These are phyloP conservation scores for Rallus limicola DNA, from an alignment of 2,113 vertebrate genomes.

Conservation along the genomic window DNA sequence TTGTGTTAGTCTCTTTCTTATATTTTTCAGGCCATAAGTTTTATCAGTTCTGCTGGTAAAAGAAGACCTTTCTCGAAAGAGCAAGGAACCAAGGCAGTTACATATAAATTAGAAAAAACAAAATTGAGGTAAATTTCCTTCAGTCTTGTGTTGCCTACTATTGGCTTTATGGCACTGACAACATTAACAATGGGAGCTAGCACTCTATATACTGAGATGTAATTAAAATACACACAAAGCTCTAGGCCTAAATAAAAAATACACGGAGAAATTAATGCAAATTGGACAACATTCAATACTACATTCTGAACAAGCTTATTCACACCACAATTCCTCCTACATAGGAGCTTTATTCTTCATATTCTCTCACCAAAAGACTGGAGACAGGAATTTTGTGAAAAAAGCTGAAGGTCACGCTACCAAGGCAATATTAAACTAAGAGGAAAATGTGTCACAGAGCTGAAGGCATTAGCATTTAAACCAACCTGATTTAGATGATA, in stretches of 20 bases:
- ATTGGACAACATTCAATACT: not conserved
- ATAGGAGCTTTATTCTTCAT: slow-evolving; percentile 33
- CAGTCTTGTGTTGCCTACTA: not conserved
- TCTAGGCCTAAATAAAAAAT: slow-evolving; percentile 10
- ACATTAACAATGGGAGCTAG: not conserved
- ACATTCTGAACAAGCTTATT: slow-evolving; percentile 25
- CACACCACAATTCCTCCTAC: not conserved
- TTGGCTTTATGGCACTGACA: not conserved
- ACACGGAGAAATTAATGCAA: not conserved
- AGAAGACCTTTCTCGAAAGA: not conserved
- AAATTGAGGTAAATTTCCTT: not conserved
- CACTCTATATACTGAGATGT: not conserved
- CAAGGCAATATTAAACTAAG: slow-evolving; percentile 27
- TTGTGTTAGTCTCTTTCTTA: not conserved
- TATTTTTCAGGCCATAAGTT: not conserved
- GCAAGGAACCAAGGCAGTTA: not conserved
- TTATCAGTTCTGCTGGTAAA: not conserved
- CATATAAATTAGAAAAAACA: not conserved
- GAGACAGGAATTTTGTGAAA: slow-evolving; percentile 12
- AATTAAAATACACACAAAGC: slow-evolving; percentile 25
- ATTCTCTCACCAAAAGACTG: not conserved
- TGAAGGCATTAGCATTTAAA: slow-evolving; percentile 39
- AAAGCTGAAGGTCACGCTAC: slow-evolving; percentile 2
- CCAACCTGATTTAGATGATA: slow-evolving; percentile 41
- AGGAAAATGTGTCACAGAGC: not conserved